A percentile compares a stretch with the other conserved stretches of the same genome.
Conservation (phyloP, 2,113 vertebrate genomes). For the Hylia prasina region DNA sequence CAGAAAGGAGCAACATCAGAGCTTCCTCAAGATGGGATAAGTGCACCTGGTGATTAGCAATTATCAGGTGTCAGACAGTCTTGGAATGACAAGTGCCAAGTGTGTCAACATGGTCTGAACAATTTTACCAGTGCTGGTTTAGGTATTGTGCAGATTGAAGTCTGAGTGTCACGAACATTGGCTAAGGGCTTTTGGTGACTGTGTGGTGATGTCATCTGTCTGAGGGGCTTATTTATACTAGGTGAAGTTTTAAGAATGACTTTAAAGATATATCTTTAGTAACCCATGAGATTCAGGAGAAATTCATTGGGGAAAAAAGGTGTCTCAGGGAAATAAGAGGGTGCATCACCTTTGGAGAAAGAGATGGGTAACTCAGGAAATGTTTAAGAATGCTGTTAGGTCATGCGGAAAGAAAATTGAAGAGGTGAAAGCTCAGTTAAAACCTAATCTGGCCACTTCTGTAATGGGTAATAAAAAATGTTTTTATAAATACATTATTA, state of each 20-base stretch:
- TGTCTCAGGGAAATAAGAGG: too few species aligned
- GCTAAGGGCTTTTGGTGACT: neutral
- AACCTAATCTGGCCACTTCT: neutral
- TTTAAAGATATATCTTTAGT: neutral
- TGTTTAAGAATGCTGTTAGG: neutral
- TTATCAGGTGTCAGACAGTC: neutral
- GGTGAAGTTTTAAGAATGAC: neutral
- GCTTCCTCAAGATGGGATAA: neutral
- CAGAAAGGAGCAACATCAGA: neutral
- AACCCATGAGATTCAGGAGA: neutral
- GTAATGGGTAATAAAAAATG: neutral
- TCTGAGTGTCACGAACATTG: neutral
- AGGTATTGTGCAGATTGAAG: fast-evolving
- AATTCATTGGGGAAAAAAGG: neutral
- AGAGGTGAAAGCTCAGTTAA: neutral
- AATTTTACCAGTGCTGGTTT: neutral
- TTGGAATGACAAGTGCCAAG: neutral
- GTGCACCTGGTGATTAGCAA: neutral
- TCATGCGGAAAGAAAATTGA: neutral
- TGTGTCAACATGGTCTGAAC: neutral
- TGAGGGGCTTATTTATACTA: neutral
- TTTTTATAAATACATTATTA: neutral
- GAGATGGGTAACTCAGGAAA: neutral
- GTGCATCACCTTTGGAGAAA: neutral
- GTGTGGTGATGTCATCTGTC: neutral